These are phyloP conservation scores for Limanda limanda DNA, from an alignment of 2,113 vertebrate species.

Conservation along the genomic window DNA sequence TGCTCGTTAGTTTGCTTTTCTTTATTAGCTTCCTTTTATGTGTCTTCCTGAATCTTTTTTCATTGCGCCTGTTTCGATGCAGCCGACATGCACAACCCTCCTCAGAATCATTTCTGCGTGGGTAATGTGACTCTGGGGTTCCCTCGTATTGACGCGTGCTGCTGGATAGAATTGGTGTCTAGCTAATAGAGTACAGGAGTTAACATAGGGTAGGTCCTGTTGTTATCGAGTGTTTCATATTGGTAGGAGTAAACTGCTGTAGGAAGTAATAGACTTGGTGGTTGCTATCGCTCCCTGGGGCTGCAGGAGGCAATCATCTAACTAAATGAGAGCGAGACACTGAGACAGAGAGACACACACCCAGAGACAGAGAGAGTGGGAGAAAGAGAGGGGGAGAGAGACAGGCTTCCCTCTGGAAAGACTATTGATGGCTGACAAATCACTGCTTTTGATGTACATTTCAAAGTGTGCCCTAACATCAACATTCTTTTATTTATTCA, in stretches of 20 bases:
- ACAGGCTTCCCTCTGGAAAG: constrained; percentile 59
- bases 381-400: constrained; percentile 40
- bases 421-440: constrained; percentile 76
- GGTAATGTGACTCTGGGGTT: constrained; percentile 75
- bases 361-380: constrained; percentile 18
- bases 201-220: constrained; percentile 74
- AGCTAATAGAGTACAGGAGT: constrained; percentile 77
- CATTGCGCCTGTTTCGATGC: constrained; percentile 59
- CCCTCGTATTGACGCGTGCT: constrained; percentile 57
- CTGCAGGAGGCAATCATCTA: constrained; percentile 78
- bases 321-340: constrained; percentile 75
- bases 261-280: constrained; percentile 82
- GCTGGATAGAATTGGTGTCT: constrained; percentile 69
- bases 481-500: constrained; percentile 61
- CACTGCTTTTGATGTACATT: constrained; percentile 73
- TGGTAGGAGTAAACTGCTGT: constrained; percentile 80
- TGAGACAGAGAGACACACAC: constrained; percentile 17
- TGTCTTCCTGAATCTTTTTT: constrained; percentile 30
- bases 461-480: constrained; percentile 74
- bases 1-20: constrained; percentile 37
- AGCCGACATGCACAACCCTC: constrained; percentile 44
- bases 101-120: constrained; percentile 48
- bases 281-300: constrained; percentile 77
- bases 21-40: constrained; percentile 52
- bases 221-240: constrained; percentile 81